Evolutionary conservation across 2,888 invertebrate species (phyloP).

Genomic region (Dynastes tityus): DNA sequence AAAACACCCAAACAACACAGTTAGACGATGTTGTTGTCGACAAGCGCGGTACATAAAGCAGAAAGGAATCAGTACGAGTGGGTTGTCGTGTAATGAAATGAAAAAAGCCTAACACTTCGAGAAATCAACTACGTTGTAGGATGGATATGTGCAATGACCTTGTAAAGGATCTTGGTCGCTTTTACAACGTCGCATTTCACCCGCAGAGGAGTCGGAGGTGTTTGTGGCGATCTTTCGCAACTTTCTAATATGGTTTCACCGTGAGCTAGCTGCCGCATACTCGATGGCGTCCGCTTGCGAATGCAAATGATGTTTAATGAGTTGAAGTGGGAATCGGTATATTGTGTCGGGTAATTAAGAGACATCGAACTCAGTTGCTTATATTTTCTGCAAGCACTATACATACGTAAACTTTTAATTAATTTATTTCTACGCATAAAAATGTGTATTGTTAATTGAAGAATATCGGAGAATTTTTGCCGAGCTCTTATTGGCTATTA

Average conservation of each 20-base stretch:
- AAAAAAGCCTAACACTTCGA: too few relatives aligned
- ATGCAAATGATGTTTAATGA: slow-evolving; percentile 11
- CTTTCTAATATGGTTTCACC: slow-evolving; percentile 19
- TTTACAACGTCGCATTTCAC: slow-evolving; percentile 15
- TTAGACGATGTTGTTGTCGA: neutral
- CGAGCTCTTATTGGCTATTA: too few relatives aligned
- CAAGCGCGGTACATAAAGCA: too few relatives aligned
- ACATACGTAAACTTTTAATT: too few relatives aligned
- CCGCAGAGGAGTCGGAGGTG: neutral
- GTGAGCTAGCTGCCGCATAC: neutral
- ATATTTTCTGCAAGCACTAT: too few relatives aligned
- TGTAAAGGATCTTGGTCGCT: slow-evolving; percentile 9
- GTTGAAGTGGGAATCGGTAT: neutral
- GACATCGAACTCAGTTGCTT: too few relatives aligned
- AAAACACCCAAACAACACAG: slow-evolving; percentile 1
- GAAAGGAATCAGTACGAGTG: too few relatives aligned
- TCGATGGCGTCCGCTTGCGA: neutral
- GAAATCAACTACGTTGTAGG: neutral
- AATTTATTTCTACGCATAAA: too few relatives aligned
- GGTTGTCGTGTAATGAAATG: too few relatives aligned
- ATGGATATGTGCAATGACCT: neutral
- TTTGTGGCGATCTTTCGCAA: slow-evolving; percentile 10
- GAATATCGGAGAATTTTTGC: too few relatives aligned
- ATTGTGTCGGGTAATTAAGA: too few relatives aligned
- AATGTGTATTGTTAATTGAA: too few relatives aligned